These are phyloP conservation scores for Synchiropus splendidus DNA, from an alignment of 2,113 vertebrate genomes.

Conservation along the genomic window DNA sequence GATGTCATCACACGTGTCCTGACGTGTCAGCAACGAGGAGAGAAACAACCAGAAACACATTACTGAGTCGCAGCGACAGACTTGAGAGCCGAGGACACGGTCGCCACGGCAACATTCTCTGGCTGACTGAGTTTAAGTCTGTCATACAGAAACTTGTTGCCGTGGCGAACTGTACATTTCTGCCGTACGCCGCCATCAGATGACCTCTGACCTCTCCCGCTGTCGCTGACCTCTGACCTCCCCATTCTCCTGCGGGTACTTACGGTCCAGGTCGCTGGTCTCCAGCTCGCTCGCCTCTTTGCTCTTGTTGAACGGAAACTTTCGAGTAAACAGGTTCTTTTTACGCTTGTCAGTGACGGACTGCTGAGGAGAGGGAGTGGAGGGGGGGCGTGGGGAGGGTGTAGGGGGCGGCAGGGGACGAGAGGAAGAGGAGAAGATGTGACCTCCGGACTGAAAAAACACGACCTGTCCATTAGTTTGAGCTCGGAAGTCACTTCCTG, in stretches of 20 bases:
- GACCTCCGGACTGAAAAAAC: too few relatives aligned
- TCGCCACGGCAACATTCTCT: slow-evolving; percentile 33
- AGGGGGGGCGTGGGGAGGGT: slow-evolving; percentile 74
- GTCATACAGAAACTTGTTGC: slow-evolving; percentile 5
- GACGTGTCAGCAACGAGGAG: slow-evolving; percentile 55
- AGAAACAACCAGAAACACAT: slow-evolving; percentile 85
- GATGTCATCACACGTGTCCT: slow-evolving; percentile 95
- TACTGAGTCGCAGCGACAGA: slow-evolving; percentile 68
- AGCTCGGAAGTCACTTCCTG: slow-evolving; percentile 70
- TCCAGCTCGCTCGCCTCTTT: slow-evolving; percentile 97
- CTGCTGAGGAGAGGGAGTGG: slow-evolving; percentile 90
- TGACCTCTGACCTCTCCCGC: slow-evolving; percentile 51
- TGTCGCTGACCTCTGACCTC: slow-evolving; percentile 30
- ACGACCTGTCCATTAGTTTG: too few relatives aligned
- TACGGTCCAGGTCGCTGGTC: slow-evolving; percentile 97
- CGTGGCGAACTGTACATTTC: slow-evolving; percentile 57
- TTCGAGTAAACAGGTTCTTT: slow-evolving; percentile 99
- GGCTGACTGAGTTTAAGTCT: background rate
- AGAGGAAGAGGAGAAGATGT: slow-evolving; percentile 70
- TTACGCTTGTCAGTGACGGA: slow-evolving; percentile 97
- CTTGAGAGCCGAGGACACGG: slow-evolving; percentile 54
- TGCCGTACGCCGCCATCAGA: slow-evolving; percentile 57
- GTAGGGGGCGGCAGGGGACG: too few relatives aligned
- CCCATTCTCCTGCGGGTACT: slow-evolving; percentile 69
- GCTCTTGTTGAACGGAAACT: slow-evolving; percentile 99